These are phyloP conservation scores for Ahaetulla prasina DNA, from an alignment of 2,113 vertebrate species.

Conservation along the genomic window DNA sequence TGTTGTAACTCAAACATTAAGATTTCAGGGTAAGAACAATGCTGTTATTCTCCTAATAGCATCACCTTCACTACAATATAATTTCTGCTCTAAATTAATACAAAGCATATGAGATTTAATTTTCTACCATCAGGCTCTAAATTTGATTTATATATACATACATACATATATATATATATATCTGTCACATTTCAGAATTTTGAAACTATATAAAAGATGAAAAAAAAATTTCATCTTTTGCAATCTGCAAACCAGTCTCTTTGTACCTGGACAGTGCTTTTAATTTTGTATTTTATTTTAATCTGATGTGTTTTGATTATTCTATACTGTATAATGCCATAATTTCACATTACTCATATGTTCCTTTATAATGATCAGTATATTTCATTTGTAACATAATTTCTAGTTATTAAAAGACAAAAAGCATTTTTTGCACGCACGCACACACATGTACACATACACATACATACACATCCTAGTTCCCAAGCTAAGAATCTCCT, in stretches of 20 bases:
- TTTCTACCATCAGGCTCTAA: not conserved
- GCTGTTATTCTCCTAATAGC: not conserved
- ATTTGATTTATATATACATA: not conserved
- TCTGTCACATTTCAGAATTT: not conserved
- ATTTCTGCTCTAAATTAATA: not conserved
- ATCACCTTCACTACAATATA: not conserved
- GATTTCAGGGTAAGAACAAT: not conserved
- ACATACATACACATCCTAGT: not conserved
- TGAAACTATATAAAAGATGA: not conserved
- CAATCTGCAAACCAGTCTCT: not conserved
- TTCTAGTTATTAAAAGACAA: not conserved
- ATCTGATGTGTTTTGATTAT: not conserved
- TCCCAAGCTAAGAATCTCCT: constrained; percentile 9
- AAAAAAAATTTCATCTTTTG: not conserved
- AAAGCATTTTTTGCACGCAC: not conserved
- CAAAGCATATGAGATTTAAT: not conserved
- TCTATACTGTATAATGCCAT: not conserved
- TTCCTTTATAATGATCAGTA: not conserved
- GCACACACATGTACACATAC: not conserved
- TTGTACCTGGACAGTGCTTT: not conserved
- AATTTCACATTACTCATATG: not conserved
- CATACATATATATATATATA: too few relatives aligned
- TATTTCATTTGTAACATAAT: not conserved
- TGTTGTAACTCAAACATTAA: not conserved
- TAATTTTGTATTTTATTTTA: not conserved